Conservation (phyloP, 2,888 invertebrate genomes). For the Meghimatium bilineatum region DNA sequence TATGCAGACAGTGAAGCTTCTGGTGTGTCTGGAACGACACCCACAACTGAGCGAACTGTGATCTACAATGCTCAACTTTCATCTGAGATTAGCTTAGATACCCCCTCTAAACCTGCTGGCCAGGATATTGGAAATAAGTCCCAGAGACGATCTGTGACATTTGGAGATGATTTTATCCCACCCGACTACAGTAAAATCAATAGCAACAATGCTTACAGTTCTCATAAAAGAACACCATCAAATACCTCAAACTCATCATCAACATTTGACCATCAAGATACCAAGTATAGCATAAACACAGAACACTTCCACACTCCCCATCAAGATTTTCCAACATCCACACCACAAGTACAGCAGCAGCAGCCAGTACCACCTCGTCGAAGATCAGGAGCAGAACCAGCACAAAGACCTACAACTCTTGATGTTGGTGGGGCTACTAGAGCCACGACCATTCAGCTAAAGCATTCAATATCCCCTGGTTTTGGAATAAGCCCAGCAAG, state of each 20-base stretch:
- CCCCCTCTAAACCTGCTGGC: slow-evolving; percentile 58
- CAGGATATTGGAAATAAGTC: slow-evolving; percentile 56
- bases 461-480: slow-evolving; percentile 49
- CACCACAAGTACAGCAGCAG: slow-evolving; percentile 2
- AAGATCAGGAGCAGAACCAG: slow-evolving; percentile 68
- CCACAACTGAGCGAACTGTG: slow-evolving; percentile 61
- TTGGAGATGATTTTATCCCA: slow-evolving; percentile 73
- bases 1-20: slow-evolving; percentile 67
- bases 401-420: slow-evolving; percentile 82
- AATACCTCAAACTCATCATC: slow-evolving; percentile 82
- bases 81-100: slow-evolving; percentile 72
- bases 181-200: slow-evolving; percentile 57
- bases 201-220: slow-evolving; percentile 56
- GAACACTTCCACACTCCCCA: slow-evolving; percentile 54
- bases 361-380: slow-evolving; percentile 61
- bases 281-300: slow-evolving; percentile 5
- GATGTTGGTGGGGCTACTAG: slow-evolving; percentile 82
- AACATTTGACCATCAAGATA: slow-evolving; percentile 38
- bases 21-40: slow-evolving; percentile 56
- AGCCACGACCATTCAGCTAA: slow-evolving; percentile 48
- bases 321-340: slow-evolving; percentile 51
- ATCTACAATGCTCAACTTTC: slow-evolving; percentile 65
- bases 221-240: slow-evolving; percentile 87
- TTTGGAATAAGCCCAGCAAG: slow-evolving; percentile 35
- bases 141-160: slow-evolving; percentile 73